Evolutionary conservation across 1,140 invertebrate species (phyloP).

Genomic region (Mycetomoellerius zeteki): DNA sequence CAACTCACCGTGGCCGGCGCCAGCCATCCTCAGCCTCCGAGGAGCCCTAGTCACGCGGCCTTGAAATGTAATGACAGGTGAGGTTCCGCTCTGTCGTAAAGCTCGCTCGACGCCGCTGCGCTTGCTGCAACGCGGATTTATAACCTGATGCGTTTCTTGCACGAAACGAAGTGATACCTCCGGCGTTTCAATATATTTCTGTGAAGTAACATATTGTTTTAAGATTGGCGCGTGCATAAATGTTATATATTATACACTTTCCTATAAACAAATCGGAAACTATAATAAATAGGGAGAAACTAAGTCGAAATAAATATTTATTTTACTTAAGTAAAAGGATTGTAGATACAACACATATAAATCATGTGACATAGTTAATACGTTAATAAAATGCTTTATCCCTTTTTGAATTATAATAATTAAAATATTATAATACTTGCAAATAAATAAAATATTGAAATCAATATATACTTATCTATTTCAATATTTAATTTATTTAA

Average conservation of each 20-base stretch:
- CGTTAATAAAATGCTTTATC: too few species aligned
- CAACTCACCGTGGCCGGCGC: conserved; percentile 78
- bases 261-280: not conserved
- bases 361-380: not conserved
- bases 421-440: too few species aligned
- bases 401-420: too few species aligned
- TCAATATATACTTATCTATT: too few species aligned
- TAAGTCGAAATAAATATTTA: not conserved
- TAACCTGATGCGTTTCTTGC: not conserved
- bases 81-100: conserved; percentile 1
- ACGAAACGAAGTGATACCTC: not conserved
- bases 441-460: too few species aligned
- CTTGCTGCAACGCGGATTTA: conserved; percentile 8
- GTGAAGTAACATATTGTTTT: not conserved
- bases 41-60: conserved; percentile 81
- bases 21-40: conserved; percentile 79
- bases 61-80: conserved; percentile 84
- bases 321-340: not conserved
- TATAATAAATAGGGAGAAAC: not conserved
- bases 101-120: not conserved
- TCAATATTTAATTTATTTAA: not conserved
- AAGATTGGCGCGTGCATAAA: not conserved
- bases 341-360: not conserved
- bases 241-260: not conserved
- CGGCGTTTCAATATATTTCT: not conserved